These are phyloP conservation scores for Ceratoteleas bidentatus DNA, from an alignment of 1,140 invertebrate genomes.

Conservation along the genomic window DNA sequence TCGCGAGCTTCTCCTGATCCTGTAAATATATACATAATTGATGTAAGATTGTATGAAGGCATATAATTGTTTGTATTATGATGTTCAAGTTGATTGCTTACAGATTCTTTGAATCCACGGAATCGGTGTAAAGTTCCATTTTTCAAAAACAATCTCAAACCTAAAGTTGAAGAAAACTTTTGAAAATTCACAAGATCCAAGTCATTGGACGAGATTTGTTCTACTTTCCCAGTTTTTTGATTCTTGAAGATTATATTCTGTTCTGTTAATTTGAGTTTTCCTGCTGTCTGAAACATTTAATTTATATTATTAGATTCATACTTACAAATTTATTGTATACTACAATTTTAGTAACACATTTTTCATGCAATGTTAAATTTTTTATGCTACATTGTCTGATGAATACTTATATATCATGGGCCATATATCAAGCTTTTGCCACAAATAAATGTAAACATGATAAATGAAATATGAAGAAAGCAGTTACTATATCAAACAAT, in stretches of 20 bases:
- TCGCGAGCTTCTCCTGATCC: slow-evolving; percentile 92
- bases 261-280: slow-evolving; percentile 95
- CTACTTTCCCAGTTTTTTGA: slow-evolving; percentile 97
- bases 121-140: slow-evolving; percentile 95
- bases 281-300: slow-evolving; percentile 85
- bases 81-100: background rate
- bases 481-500: too few species aligned
- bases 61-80: too few species aligned
- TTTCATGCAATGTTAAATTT: too few species aligned
- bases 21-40: slow-evolving; percentile 68
- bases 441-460: too few species aligned
- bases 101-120: slow-evolving; percentile 86
- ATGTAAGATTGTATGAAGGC: slow-evolving; percentile 1
- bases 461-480: too few species aligned
- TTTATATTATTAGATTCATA: background rate
- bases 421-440: too few species aligned
- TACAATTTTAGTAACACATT: too few species aligned
- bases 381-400: too few species aligned
- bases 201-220: slow-evolving; percentile 91
- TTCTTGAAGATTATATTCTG: slow-evolving; percentile 97
- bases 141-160: slow-evolving; percentile 94
- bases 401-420: too few species aligned
- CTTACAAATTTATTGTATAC: background rate
- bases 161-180: slow-evolving; percentile 91
- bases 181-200: slow-evolving; percentile 96